phyloP scores from a whole-genome alignment of 2,797 vertebrate species.

The Xiphorhynchus erythropygius region DNA sequence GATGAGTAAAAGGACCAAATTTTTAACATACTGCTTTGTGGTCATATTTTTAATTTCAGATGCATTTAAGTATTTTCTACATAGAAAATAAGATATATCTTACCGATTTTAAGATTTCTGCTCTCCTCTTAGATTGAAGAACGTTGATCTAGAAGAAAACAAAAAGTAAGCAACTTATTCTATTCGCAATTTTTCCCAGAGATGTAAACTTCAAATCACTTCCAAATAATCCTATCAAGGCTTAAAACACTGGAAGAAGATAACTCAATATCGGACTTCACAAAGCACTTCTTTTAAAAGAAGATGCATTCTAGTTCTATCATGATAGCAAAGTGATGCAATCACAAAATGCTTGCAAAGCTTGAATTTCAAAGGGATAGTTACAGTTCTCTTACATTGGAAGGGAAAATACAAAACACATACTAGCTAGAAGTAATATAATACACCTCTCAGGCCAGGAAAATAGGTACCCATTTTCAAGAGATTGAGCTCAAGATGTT shows the following conservation, averaged over 20 bases:
- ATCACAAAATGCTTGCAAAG: neutral
- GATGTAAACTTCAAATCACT: neutral
- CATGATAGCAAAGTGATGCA: neutral
- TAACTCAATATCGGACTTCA: neutral
- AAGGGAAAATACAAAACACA: neutral
- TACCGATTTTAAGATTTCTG: constrained; percentile 98
- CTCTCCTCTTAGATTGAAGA: constrained; percentile 95
- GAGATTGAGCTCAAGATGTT: neutral
- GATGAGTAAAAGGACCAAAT: neutral
- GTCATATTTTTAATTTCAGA: neutral
- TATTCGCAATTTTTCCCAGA: neutral
- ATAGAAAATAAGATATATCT: constrained; percentile 17
- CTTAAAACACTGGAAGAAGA: neutral
- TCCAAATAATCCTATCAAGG: neutral
- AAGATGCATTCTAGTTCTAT: neutral
- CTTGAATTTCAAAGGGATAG: neutral
- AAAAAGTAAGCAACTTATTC: neutral
- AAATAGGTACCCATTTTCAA: neutral
- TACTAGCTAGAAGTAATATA: neutral
- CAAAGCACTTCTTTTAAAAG: neutral
- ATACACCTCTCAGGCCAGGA: neutral
- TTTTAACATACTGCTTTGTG: neutral
- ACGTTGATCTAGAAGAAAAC: constrained; percentile 88
- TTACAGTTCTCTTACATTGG: neutral
- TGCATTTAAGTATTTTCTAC: neutral